Conservation (phyloP, 2,797 vertebrate genomes). For the Melopsittacus undulatus region DNA sequence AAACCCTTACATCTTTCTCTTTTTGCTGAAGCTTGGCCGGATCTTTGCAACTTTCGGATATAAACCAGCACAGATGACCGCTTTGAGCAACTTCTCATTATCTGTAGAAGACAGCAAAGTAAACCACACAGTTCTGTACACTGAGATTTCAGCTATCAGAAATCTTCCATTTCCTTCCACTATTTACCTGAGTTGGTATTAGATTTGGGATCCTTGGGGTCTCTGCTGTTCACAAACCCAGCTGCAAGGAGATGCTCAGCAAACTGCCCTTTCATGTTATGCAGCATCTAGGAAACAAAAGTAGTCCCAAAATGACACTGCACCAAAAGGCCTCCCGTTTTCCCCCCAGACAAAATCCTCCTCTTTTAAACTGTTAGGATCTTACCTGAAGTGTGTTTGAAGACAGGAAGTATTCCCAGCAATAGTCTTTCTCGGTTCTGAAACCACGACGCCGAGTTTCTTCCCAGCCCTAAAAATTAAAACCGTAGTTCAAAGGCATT, state of each 20-base stretch:
- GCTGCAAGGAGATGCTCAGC: conserved; percentile 90
- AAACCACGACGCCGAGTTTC: conserved; percentile 85
- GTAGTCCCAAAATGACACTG: not conserved
- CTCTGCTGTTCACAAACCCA: conserved; percentile 91
- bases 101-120: conserved; percentile 74
- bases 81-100: conserved; percentile 97
- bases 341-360: not conserved
- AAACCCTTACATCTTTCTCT: conserved; percentile 89
- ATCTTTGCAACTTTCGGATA: conserved; percentile 99
- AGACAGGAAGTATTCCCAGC: conserved; percentile 98
- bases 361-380: not conserved
- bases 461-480: conserved; percentile 89
- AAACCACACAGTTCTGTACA: not conserved
- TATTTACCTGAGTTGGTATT: conserved; percentile 92
- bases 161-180: not conserved
- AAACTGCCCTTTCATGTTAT: conserved; percentile 98
- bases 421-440: conserved; percentile 90
- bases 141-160: not conserved
- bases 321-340: not conserved
- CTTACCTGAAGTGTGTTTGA: conserved; percentile 93
- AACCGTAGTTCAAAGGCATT: rapidly evolving
- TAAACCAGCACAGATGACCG: conserved; percentile 95
- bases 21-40: conserved; percentile 87
- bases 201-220: conserved; percentile 88
- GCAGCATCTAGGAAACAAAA: conserved; percentile 86